These are phyloP conservation scores for Smithornis capensis DNA, from an alignment of 2,113 vertebrate species.

Conservation along the genomic window DNA sequence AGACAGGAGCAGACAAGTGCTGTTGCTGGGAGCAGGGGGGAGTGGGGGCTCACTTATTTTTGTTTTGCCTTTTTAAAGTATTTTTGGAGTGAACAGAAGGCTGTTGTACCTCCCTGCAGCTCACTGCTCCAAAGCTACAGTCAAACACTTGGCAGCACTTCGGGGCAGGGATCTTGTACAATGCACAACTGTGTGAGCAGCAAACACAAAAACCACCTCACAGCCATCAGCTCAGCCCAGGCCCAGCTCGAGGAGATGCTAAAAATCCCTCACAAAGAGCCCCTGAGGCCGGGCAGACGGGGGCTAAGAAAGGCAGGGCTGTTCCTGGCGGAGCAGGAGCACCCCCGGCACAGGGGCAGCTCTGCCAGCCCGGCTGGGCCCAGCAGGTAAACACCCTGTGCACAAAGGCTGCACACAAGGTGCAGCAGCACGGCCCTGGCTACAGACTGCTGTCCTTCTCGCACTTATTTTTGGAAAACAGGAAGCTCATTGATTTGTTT, in stretches of 20 bases:
- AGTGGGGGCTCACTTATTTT: neutral
- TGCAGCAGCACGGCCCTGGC: neutral
- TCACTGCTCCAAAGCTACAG: neutral
- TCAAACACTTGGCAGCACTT: neutral
- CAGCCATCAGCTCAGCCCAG: neutral
- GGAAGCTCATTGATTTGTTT: slow-evolving; percentile 26
- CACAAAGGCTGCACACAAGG: neutral
- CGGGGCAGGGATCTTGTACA: neutral
- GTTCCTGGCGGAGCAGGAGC: neutral
- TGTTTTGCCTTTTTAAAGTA: neutral
- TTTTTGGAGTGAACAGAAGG: neutral
- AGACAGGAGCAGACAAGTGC: neutral
- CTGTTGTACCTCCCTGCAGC: neutral
- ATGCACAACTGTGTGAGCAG: neutral
- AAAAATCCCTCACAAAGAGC: neutral
- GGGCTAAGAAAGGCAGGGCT: neutral
- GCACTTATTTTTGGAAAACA: neutral
- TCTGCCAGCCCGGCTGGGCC: neutral
- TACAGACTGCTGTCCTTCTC: neutral
- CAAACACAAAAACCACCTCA: neutral
- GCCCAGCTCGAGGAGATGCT: neutral
- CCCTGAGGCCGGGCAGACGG: neutral
- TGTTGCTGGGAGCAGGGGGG: neutral
- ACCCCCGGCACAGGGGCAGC: neutral
- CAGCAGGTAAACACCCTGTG: neutral